Conservation (phyloP, 2,113 vertebrate species). For the Leptosomus discolor region DNA sequence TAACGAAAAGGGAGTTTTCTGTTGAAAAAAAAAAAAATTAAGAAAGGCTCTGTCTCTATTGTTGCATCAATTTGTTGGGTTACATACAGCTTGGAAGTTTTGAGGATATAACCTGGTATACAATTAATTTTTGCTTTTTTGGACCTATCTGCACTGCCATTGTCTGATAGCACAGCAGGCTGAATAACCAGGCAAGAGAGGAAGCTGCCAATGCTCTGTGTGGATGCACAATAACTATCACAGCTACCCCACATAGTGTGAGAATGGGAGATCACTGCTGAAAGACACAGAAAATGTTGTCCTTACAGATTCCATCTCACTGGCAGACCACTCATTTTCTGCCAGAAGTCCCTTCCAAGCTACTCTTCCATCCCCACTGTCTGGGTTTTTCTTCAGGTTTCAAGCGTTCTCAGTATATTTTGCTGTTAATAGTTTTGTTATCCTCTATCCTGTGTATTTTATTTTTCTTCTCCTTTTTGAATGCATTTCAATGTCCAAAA, state of each 20-base stretch:
- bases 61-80: not conserved
- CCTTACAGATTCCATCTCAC: not conserved
- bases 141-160: no score
- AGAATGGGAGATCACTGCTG: not conserved
- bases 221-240: not conserved
- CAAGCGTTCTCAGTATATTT: not conserved
- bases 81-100: not conserved
- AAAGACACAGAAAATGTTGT: not conserved
- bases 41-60: not conserved
- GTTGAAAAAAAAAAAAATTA: not conserved
- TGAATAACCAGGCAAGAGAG: not conserved
- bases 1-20: not conserved
- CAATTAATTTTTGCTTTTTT: not conserved
- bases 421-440: not conserved
- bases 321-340: not conserved
- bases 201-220: not conserved
- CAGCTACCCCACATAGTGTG: not conserved
- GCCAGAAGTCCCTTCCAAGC: not conserved
- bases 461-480: not conserved
- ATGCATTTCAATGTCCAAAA: not conserved
- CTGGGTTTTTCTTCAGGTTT: not conserved
- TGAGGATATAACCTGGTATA: no score
- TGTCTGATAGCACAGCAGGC: not conserved
- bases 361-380: not conserved
- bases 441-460: not conserved